Evolutionary conservation across 2,888 invertebrate species (phyloP), one percentile per base, ranked within the genome.

Genomic region (Lordiphosa fenestrarum): DNA sequence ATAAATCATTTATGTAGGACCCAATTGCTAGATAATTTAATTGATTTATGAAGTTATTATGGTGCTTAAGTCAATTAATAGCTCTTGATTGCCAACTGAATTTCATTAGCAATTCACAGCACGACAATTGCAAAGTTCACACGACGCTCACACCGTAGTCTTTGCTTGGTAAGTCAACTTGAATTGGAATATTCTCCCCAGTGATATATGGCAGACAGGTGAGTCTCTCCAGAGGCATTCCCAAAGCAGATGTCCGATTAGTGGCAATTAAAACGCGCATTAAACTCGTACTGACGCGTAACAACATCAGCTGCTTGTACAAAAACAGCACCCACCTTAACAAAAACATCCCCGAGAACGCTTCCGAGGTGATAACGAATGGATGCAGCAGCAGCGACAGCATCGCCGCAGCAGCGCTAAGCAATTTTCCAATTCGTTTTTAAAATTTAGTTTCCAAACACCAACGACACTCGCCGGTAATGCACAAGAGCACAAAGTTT

Each of bases 21-120:
- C 51, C 54, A 44, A 57, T 69, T 59, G 53, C 40, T 48, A 49
- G 71, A 62, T 69, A 69, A 57, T 56, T 63, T 44, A 42, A 66
- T 55, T 76, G 76, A 83, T 76, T 76, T 69, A 76, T 80, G 55
- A 48, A 42, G 60, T 67, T 53, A 66, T 63, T 61, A 39, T 46
- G 42, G 37, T 59, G 36, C 36, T 62, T 70, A 65, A 48, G 55
- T 63, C 66, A 80, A 80, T 73, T 76, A 65, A 80, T 62, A 51
- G 40, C 46, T 19, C 57, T 46, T 56, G 42, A 56, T 64, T 66
- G 63, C 56, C 63, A 63, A 63, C 41, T 53, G n/a, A 50, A 64
- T 50, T 40, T 25, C 49, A 63, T 63, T 65, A 56, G 40, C 62
- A 62, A 39, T 53, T 52, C 52, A 38, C 13, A 38, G 10, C 15